phyloP scores from a whole-genome alignment of 2,113 vertebrate species.

The Amphilophus citrinellus region DNA sequence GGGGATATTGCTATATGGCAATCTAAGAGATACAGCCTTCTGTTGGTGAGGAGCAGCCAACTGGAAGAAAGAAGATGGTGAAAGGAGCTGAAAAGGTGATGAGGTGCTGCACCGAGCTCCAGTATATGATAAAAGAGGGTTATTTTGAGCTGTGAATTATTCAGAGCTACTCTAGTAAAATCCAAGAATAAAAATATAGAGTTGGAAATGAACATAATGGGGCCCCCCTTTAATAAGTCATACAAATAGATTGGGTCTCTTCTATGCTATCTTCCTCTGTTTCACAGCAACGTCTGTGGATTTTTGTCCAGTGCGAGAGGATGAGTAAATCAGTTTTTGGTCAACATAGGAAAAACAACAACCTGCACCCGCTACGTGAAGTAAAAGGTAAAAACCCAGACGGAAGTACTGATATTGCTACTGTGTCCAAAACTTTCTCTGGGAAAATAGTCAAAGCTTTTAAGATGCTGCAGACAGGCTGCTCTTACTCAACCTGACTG shows the following conservation, averaged over 20 bases:
- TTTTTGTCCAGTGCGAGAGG: too few relatives aligned
- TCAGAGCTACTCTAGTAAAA: neutral
- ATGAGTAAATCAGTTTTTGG: too few relatives aligned
- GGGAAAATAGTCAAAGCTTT: neutral
- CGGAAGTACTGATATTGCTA: neutral
- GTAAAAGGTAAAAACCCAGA: too few relatives aligned
- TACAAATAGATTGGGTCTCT: neutral
- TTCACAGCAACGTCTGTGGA: neutral
- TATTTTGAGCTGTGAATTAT: neutral
- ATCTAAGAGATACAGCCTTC: too few relatives aligned
- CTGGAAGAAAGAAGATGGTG: too few relatives aligned
- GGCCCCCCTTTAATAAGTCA: neutral
- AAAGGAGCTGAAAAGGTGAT: too few relatives aligned
- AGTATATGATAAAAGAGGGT: neutral
- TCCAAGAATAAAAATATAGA: too few relatives aligned
- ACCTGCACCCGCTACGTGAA: too few relatives aligned
- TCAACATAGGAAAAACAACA: too few relatives aligned
- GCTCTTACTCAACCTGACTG: neutral
- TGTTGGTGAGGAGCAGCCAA: too few relatives aligned
- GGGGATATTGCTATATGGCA: too few relatives aligned
- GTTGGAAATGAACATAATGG: neutral
- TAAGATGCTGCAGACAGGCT: neutral
- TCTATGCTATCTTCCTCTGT: neutral
- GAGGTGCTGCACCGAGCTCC: neutral
- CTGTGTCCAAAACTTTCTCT: neutral